Evolutionary conservation across 2,113 vertebrate species (phyloP).

Genomic region (Laticauda laticaudata): DNA sequence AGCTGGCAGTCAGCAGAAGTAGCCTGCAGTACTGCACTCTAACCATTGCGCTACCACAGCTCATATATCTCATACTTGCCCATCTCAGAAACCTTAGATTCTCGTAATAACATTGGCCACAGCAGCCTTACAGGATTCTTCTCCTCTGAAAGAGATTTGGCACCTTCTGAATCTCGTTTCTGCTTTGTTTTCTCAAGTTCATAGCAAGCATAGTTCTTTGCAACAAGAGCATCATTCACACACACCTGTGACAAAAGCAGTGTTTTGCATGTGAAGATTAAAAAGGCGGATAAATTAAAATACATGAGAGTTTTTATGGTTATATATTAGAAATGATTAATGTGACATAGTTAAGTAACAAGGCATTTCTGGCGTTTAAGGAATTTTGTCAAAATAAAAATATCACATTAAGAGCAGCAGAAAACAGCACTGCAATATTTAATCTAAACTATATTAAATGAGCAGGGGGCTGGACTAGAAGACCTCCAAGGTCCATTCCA

Average conservation of each 20-base stretch:
- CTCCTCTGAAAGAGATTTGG: constrained; percentile 33
- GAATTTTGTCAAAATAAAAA: not conserved
- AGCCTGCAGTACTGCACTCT: no score
- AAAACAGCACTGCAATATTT: not conserved
- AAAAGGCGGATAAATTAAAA: not conserved
- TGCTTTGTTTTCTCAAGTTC: constrained; percentile 38
- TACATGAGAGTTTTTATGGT: not conserved
- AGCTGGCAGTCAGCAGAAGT: no score
- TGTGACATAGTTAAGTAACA: not conserved
- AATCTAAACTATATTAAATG: no score
- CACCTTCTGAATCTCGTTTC: not conserved
- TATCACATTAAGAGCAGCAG: not conserved
- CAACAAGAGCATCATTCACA: constrained; percentile 88
- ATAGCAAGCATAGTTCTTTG: constrained; percentile 84
- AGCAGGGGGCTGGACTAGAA: no score
- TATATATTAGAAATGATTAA: not conserved
- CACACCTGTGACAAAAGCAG: constrained; percentile 76
- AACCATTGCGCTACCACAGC: no score
- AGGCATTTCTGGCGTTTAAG: not conserved
- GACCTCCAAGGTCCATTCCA: no score
- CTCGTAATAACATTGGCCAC: constrained; percentile 57
- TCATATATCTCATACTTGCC: constrained; percentile 49
- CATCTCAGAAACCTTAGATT: constrained; percentile 12
- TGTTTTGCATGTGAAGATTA: not conserved
- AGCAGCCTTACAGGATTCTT: constrained; percentile 50